Evolutionary conservation across 92 coral and sea anemone species (phyloP).

Genomic region (Palythoa caribaeorum): DNA sequence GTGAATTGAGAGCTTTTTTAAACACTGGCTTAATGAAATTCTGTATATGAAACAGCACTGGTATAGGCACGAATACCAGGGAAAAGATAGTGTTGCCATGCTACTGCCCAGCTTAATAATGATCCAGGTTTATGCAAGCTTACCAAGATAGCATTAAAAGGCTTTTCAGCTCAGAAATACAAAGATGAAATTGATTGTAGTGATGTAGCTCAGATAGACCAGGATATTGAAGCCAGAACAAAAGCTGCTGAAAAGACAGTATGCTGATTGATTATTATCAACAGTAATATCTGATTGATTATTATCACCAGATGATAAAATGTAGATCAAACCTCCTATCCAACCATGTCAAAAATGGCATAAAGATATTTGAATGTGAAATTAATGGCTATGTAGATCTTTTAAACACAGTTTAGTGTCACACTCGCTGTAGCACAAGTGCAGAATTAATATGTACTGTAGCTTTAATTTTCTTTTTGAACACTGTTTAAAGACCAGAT

Average conservation of each 20-base stretch:
- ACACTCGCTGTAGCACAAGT: constrained; percentile 62
- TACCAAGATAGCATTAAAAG: constrained; percentile 48
- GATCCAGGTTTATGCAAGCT: too few relatives aligned
- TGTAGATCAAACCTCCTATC: constrained; percentile 62
- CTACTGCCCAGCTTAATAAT: too few relatives aligned
- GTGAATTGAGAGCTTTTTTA: constrained; percentile 49
- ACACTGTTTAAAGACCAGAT: constrained; percentile 57
- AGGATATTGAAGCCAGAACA: constrained; percentile 64
- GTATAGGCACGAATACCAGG: not conserved
- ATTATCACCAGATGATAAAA: constrained; percentile 14
- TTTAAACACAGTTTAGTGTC: constrained; percentile 58
- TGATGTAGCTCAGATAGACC: constrained; percentile 49
- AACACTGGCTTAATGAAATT: not conserved
- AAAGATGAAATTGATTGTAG: constrained; percentile 59
- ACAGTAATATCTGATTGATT: too few relatives aligned
- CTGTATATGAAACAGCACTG: too few relatives aligned
- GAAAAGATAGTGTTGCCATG: not conserved
- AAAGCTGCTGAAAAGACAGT: constrained; percentile 64
- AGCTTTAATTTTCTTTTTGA: constrained; percentile 76
- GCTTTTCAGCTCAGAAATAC: not conserved
- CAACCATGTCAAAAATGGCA: constrained; percentile 52
- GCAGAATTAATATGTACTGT: constrained; percentile 44
- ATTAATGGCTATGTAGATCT: constrained; percentile 34
- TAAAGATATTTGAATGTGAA: constrained; percentile 41
- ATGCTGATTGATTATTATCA: too few relatives aligned